Evolutionary conservation across 2,888 invertebrate species (phyloP), one percentile per base, ranked within the genome.

Genomic region (Clanis bilineata): DNA sequence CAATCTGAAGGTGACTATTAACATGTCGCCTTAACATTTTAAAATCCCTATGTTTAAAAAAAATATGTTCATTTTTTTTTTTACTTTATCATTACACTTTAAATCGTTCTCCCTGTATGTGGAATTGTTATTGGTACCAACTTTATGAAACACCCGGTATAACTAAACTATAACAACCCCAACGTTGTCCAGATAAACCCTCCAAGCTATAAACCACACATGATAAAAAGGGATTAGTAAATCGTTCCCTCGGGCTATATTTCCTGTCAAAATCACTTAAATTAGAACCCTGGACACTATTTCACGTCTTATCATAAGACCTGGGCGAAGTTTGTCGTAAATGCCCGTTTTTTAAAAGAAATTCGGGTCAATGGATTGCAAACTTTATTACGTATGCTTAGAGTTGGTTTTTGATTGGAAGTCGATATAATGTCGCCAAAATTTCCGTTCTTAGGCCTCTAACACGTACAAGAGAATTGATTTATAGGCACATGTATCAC

Each of bases 241-340:
- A 73, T 70, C 69, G 73, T 69, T 72, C 77, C 72, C 68, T 15
- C 51, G 65, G 74, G 75, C 67, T 64, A 76, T 77, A 80, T 80
- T 76, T 76, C 68, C 73, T 68, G 77, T 79, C 77, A 76, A 77
- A 82, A 80, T 81, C 82, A 81, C 83, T 83, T 85, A 80, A 82
- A 82, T 82, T 79, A 80, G 75, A 79, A 70, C 77, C 76, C 62
- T 65, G 64, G 73, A 72, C 79, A 79, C 79, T 83, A 85, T 83
- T 80, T 82, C 79, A 83, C 76, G 74, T 73, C 77, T 81, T 82
- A 85, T 85, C 83, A 77, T 71, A 64, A 74, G 71, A 71, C 74
- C 55, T 57, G 57, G 36, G 54, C 23, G 43, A 61, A 61, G 43
- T 56, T 32, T 39, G 21, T 51, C 43, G 41, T 54, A 57, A 57